Conservation (phyloP, 1,140 invertebrate genomes). For the Helicoverpa zea region DNA sequence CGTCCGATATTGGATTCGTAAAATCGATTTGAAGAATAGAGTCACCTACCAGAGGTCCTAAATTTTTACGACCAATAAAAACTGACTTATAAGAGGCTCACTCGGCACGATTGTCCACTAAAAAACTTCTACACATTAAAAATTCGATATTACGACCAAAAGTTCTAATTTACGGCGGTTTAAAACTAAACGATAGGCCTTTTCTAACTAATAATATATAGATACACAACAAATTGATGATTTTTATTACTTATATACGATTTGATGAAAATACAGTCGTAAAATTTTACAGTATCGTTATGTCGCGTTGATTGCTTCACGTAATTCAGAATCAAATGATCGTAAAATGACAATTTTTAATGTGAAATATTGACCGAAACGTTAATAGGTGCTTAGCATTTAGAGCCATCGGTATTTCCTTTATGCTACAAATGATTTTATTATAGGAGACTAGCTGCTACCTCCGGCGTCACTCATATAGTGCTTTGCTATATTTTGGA, state of each 20-base stretch:
- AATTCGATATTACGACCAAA: slow-evolving; percentile 80
- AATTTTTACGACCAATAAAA: slow-evolving; percentile 82
- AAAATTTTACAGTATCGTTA: slow-evolving; percentile 54
- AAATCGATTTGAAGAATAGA: slow-evolving; percentile 80
- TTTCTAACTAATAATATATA: slow-evolving; percentile 51
- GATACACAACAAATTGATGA: slow-evolving; percentile 58
- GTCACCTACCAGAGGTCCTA: slow-evolving; percentile 75
- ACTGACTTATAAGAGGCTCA: slow-evolving; percentile 73
- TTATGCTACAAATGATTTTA: too few species aligned
- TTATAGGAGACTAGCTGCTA: too few species aligned
- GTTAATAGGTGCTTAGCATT: too few species aligned
- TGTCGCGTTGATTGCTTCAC: slow-evolving; percentile 43
- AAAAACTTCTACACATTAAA: slow-evolving; percentile 70
- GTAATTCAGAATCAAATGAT: slow-evolving; percentile 51
- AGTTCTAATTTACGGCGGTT: slow-evolving; percentile 78
- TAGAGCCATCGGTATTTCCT: too few species aligned
- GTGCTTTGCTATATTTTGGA: too few species aligned
- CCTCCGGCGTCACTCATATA: too few species aligned
- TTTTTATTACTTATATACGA: slow-evolving; percentile 67
- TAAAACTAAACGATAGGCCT: slow-evolving; percentile 71
- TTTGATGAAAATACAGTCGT: slow-evolving; percentile 68
- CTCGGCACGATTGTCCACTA: slow-evolving; percentile 68
- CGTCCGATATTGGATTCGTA: slow-evolving; percentile 63
- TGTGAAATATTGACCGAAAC: slow-evolving; percentile 35
- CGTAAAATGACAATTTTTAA: slow-evolving; percentile 48